These are phyloP conservation scores for Hybognathus amarus DNA, from an alignment of 2,797 vertebrate genomes.

Conservation along the genomic window DNA sequence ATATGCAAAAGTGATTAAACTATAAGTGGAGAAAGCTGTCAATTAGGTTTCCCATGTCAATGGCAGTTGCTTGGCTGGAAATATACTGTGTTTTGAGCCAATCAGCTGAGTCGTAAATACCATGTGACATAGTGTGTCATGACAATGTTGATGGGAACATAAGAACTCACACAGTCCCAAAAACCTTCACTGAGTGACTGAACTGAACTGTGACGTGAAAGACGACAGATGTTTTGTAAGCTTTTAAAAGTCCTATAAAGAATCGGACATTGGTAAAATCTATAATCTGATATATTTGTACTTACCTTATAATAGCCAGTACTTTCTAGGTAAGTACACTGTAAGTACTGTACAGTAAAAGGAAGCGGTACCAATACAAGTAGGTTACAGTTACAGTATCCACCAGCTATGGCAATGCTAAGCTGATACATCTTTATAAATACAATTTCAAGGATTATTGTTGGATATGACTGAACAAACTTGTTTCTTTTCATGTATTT, in stretches of 20 bases:
- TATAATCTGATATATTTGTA: too few species aligned
- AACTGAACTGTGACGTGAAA: neutral
- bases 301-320: too few species aligned
- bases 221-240: neutral
- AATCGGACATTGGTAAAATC: neutral
- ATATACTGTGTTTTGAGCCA: neutral
- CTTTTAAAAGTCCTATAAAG: neutral
- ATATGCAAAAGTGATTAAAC: neutral
- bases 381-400: neutral
- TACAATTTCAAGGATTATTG: neutral
- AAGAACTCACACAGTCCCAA: neutral
- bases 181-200: neutral
- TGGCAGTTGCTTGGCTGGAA: neutral
- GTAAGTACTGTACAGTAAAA: too few species aligned
- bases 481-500: neutral
- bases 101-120: constrained; percentile 5
- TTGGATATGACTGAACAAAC: neutral
- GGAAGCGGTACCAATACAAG: too few species aligned
- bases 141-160: neutral
- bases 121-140: neutral
- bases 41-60: neutral
- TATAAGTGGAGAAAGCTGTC: neutral
- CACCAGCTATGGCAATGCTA: neutral
- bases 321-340: too few species aligned
- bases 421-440: neutral